Base-by-base conservation (phyloP, 1,140 invertebrate genomes). In the Aporrectodea caliginosa region DNA sequence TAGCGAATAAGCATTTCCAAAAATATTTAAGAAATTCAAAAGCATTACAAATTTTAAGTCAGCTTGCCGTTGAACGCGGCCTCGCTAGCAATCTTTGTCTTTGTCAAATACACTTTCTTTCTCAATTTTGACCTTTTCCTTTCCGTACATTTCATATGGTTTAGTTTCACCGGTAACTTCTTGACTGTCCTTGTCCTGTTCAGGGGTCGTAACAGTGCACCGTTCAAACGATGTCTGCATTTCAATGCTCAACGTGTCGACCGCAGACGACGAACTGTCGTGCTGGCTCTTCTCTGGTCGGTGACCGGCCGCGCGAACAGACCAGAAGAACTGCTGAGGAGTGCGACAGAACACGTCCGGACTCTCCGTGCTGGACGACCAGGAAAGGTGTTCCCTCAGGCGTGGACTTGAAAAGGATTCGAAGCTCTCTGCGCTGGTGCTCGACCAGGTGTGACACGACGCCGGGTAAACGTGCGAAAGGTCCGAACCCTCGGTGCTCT, bases 391-490 rank as follows among this genome's bases (percentile, higher is more conserved):
- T 22, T 58, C 43, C 43, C 43, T 58, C 43, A 22, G 6, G 6
- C 43, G 43, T 22, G 43, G 43, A 58, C 43, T 58, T 22, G 43
- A 58, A 58, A 58, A 58, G 6, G 43, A 58, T 77, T 84, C 83
- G 1, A 81, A 70, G 72, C 82, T 83, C 70, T 84, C 83, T n/a
- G 72, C 35, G 78, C 83, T 84, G 1, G 83, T 82, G 0, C 78
- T 76, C 30, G 83, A 84, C 83, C 83, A 84, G 77, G 83, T 81
- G 0, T 82, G 78, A 29, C 77, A 58, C n/a, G n/a, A n/a, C 43
- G 43, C 43, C 6, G 43, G 43, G 22, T 12, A 58, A 6, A 22
- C 6, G 43, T 58, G 43, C 6, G 43, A 58, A 12, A 58, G 6
- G 43, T 58, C 43, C 6, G 43, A 58, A 58, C 43, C 43, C 22